A percentile compares a stretch with the other conserved stretches of the same genome.
Evolutionary conservation across 2,113 vertebrate genomes (phyloP).

Genomic region (Axis porcinus): DNA sequence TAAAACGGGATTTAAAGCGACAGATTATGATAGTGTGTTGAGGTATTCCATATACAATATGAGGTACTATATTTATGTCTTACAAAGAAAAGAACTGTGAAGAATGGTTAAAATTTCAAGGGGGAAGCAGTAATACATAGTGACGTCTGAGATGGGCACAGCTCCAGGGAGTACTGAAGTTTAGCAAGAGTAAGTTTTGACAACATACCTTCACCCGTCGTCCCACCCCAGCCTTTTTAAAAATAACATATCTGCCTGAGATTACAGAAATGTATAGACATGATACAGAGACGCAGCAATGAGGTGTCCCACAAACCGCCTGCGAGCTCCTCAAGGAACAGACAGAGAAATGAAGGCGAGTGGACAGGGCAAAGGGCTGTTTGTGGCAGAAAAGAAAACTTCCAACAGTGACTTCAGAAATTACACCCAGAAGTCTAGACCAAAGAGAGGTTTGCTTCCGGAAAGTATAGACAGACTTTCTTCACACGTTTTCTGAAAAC

Average conservation of each 20-base stretch:
- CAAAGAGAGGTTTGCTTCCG: neutral
- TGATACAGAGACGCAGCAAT: fast-evolving
- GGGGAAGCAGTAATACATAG: neutral
- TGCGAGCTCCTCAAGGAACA: neutral
- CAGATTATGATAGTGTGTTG: neutral
- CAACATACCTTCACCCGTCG: neutral
- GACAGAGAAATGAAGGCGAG: fast-evolving
- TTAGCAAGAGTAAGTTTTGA: neutral
- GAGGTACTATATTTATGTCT: neutral
- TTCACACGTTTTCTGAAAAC: neutral
- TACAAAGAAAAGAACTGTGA: neutral
- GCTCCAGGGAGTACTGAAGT: neutral
- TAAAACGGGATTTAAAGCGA: neutral
- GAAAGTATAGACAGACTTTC: neutral
- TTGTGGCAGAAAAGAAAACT: neutral
- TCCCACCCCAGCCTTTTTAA: neutral
- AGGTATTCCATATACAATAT: neutral
- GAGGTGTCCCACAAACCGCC: neutral
- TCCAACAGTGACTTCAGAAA: neutral
- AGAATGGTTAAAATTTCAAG: neutral
- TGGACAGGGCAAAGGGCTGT: neutral
- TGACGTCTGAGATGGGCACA: neutral
- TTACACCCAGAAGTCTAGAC: neutral
- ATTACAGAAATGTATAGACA: neutral
- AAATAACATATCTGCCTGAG: neutral